Base-by-base conservation (phyloP, 2,113 vertebrate species). In the Ondatra zibethicus region DNA sequence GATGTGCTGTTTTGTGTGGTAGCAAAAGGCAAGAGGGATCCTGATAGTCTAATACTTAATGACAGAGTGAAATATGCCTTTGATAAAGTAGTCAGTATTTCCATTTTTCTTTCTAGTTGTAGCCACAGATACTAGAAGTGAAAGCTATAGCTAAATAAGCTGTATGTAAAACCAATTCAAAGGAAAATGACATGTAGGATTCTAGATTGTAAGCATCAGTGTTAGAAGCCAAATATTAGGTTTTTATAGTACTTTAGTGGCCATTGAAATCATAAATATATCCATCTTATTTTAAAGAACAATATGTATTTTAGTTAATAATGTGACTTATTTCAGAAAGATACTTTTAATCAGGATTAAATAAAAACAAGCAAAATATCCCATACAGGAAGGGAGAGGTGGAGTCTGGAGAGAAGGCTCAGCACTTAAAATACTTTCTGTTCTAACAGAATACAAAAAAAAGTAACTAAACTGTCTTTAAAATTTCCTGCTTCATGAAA, bases 21-120 rank as follows among this genome's bases (percentile, higher is more conserved):
- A 63, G 61, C 55, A 84, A 23, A 25, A 92, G 65, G 68, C 50
- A 89, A n/a, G 23, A 81, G 45, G 73, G 58, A 76, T 92, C 73
- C 89, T 66, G 45, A 90, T 86, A 85, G 87, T 93, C 23, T 58
- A 39, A 39, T 93, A 6, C 73, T 75, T 89, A 77, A n/a, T 77
- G 70, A 95, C 25, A 81, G 31, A 75, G 19, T 76, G 89, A 93
- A 95, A 66, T 84, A 47, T 31, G 5, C 78, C 63, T 75, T 89
- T 86, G 31, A 92, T n/a, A 47, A 95, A 85, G 39, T 50, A 47
- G 42, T 13, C 36, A 88, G 70, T 89, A 90, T 81, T 95, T 91
- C 3, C 7, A 70, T 65, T 86, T 52, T 95, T 90, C 9, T 73
- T 94, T 80, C 93, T 9, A 82, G 36, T 78, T 89, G 27, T 95